Evolutionary conservation across 2,113 vertebrate genomes (phyloP), one percentile per base, ranked within the genome.

Genomic region (Phalacrocorax brasilianus): DNA sequence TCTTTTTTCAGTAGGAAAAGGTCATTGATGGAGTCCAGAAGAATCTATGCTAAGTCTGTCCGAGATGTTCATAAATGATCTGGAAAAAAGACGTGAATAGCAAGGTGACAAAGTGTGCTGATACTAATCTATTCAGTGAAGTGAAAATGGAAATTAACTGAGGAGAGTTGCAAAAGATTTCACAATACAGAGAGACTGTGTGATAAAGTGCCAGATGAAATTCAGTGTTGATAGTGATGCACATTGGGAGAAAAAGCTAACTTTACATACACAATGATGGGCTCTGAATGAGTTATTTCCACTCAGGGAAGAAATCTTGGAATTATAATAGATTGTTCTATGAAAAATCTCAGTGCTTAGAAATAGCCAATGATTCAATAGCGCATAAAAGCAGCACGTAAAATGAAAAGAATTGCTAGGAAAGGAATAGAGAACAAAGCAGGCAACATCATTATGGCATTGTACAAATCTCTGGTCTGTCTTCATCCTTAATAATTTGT

Each of bases 101-200:
- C 2, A 23, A 92, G 44, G 49, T 83, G 82, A 65, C 30, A 52
- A 75, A 88, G 23, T 68, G 16, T 86, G 45, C 49, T 86, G 67
- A 78, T 84, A 62, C 12, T 50, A 59, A 92, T 91, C 42, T 86
- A 35, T 81, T 85, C 76, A 71, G 42, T 55, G 77, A 75, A 82
- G 66, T 78, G 40, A 87, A 89, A 91, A 59, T 78, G 78, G 56
- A 93, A 85, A 88, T 73, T 82, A 91, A 63, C n/a, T 81, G 70
- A 67, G 5, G 12, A 71, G 59, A 58, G 65, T 71, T 89, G 49
- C 53, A 72, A 82, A 93, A 74, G n/a, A 71, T 91, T 87, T 93
- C 38, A 67, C 75, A 87, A 55, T 87, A 26, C 6, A 52, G 66
- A 38, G 33, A 5, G 52, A 78, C 56, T 27, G 50, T 74, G 44